These are phyloP conservation scores for Microtus agrestis DNA, from an alignment of 2,797 vertebrate species.

Conservation along the genomic window DNA sequence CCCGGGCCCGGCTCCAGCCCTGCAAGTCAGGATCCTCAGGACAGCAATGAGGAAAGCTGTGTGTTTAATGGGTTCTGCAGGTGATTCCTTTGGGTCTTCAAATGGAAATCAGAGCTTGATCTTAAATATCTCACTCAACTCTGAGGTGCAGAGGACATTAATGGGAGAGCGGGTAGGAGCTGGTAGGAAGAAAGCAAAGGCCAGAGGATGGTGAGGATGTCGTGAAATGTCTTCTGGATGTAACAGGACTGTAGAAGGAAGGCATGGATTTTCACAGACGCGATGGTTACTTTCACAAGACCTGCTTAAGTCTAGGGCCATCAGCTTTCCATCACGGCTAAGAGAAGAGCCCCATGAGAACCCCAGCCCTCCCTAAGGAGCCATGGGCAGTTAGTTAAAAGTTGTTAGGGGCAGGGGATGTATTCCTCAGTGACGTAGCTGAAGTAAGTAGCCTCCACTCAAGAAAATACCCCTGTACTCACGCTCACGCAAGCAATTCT, in stretches of 20 bases:
- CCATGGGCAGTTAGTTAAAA: neutral
- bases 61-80: neutral
- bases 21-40: neutral
- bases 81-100: slow-evolving; percentile 32
- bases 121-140: neutral
- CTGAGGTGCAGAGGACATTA: neutral
- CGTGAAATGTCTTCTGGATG: too few species aligned
- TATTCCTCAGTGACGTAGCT: neutral
- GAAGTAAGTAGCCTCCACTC: neutral
- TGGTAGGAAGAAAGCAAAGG: neutral
- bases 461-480: neutral
- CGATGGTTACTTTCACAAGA: neutral
- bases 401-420: neutral
- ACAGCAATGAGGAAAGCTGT: neutral
- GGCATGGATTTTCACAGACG: neutral
- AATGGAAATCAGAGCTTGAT: slow-evolving; percentile 14
- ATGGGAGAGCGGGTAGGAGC: neutral
- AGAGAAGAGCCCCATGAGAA: neutral
- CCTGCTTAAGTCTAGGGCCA: neutral
- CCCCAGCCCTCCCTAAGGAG: neutral
- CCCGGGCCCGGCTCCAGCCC: neutral
- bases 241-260: too few species aligned
- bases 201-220: too few species aligned
- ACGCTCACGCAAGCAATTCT: neutral
- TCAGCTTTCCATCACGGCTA: too few species aligned